Percentiles rank a stretch among this genome's conserved stretches.
These are phyloP conservation scores for Athrips mouffetella DNA, from an alignment of 2,888 invertebrate genomes.

Conservation along the genomic window DNA sequence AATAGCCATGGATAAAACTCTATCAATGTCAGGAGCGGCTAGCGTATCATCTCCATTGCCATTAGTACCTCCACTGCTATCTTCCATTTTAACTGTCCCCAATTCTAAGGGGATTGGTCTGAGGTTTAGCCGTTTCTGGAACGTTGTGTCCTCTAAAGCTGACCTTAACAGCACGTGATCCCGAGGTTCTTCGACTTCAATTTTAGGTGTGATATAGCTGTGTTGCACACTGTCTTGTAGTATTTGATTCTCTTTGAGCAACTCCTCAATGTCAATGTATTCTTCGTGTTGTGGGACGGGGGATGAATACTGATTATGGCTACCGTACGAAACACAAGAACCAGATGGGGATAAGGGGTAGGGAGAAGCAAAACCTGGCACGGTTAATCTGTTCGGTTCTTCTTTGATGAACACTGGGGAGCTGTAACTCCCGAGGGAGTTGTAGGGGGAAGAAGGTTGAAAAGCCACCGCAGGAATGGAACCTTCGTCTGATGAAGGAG, in stretches of 20 bases:
- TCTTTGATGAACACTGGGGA: constrained; percentile 71
- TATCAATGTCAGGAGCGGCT: constrained; percentile 87
- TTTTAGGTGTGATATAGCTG: constrained; percentile 71
- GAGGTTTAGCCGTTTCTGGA: constrained; percentile 90
- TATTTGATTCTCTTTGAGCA: constrained; percentile 77
- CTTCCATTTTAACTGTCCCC: constrained; percentile 82
- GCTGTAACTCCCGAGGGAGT: constrained; percentile 54
- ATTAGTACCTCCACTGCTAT: constrained; percentile 76
- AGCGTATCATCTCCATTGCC: constrained; percentile 73
- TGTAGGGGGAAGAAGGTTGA: constrained; percentile 77
- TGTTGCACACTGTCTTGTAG: constrained; percentile 68
- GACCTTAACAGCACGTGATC: constrained; percentile 89
- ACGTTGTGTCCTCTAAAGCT: constrained; percentile 89
- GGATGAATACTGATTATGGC: constrained; percentile 75
- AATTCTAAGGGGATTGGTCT: constrained; percentile 86
- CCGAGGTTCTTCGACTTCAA: constrained; percentile 76
- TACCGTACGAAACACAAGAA: constrained; percentile 75
- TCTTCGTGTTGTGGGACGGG: constrained; percentile 80
- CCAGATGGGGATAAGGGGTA: constrained; percentile 79
- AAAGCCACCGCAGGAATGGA: constrained; percentile 76
- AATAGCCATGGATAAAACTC: constrained; percentile 89
- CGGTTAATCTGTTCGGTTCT: constrained; percentile 71
- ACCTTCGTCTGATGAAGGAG: constrained; percentile 75
- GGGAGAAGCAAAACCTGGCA: constrained; percentile 72
- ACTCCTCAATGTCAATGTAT: constrained; percentile 80